Evolutionary conservation across 2,113 vertebrate genomes (phyloP).

Genomic region (Ardeotis arabs): DNA sequence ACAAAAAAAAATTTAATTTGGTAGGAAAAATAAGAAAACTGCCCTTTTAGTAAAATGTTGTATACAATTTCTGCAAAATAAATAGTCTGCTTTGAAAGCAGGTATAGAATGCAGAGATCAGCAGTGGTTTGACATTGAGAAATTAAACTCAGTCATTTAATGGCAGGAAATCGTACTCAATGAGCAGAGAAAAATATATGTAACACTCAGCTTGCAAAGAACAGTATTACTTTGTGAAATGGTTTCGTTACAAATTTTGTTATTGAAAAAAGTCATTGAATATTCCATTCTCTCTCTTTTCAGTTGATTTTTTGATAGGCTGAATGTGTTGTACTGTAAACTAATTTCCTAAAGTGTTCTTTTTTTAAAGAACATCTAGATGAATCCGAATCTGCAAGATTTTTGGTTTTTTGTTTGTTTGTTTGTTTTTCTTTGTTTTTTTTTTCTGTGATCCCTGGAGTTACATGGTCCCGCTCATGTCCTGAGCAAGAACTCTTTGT

Average conservation of each 20-base stretch:
- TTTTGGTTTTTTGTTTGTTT: neutral
- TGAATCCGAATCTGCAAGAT: neutral
- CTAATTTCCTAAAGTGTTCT: constrained; percentile 6
- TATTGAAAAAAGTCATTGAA: constrained; percentile 39
- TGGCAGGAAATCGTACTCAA: neutral
- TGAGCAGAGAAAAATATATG: neutral
- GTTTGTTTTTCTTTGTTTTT: neutral
- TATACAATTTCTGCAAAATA: constrained; percentile 1
- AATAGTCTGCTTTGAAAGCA: neutral
- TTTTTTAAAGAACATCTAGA: constrained; percentile 18
- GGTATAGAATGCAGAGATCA: neutral
- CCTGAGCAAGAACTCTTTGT: neutral
- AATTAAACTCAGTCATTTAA: constrained; percentile 41
- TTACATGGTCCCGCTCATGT: neutral
- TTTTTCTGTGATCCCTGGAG: neutral
- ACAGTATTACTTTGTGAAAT: constrained; percentile 32
- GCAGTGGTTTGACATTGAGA: constrained; percentile 46
- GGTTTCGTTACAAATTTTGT: constrained; percentile 34
- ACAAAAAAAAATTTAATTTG: neutral
- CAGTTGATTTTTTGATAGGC: constrained; percentile 44
- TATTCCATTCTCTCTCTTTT: constrained; percentile 55
- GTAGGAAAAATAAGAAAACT: neutral
- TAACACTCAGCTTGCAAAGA: neutral
- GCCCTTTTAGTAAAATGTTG: neutral
- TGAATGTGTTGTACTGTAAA: constrained; percentile 7